Percentiles rank a stretch among this genome's conserved stretches.
phyloP scores from a whole-genome alignment of 2,113 vertebrate species.

The Acinonyx jubatus region DNA sequence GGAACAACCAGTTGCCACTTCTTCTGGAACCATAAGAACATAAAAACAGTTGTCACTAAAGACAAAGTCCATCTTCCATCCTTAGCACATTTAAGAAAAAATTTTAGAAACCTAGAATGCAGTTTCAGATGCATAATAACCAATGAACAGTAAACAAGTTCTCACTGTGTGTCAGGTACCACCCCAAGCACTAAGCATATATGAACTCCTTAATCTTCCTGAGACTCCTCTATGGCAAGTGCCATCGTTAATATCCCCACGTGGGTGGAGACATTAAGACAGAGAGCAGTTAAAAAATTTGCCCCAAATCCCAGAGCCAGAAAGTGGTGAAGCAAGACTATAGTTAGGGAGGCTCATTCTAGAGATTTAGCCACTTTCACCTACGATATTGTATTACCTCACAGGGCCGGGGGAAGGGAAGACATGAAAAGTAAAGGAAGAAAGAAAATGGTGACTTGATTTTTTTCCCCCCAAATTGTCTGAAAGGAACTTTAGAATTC shows the following conservation, averaged over 20 bases:
- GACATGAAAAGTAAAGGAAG: neutral
- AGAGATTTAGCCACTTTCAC: neutral
- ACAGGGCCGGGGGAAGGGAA: neutral
- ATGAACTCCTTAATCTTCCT: neutral
- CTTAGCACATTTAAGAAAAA: slow-evolving; percentile 25
- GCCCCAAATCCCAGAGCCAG: neutral
- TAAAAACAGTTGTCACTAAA: neutral
- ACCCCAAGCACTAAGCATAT: neutral
- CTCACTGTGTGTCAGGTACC: neutral
- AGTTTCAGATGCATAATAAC: neutral
- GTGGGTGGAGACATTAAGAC: neutral
- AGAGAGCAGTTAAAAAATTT: neutral
- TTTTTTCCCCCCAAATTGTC: neutral
- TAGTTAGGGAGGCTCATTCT: neutral
- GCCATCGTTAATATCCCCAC: neutral
- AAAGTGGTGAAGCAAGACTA: neutral
- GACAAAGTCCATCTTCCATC: neutral
- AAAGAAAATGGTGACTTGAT: neutral
- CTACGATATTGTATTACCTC: neutral
- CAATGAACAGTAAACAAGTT: neutral
- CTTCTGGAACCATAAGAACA: neutral
- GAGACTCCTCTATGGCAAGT: neutral
- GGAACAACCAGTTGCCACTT: neutral
- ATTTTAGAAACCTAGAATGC: neutral
- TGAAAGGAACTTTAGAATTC: neutral